Conservation (phyloP, 2,113 vertebrate genomes). For the Micronycteris hirsuta region DNA sequence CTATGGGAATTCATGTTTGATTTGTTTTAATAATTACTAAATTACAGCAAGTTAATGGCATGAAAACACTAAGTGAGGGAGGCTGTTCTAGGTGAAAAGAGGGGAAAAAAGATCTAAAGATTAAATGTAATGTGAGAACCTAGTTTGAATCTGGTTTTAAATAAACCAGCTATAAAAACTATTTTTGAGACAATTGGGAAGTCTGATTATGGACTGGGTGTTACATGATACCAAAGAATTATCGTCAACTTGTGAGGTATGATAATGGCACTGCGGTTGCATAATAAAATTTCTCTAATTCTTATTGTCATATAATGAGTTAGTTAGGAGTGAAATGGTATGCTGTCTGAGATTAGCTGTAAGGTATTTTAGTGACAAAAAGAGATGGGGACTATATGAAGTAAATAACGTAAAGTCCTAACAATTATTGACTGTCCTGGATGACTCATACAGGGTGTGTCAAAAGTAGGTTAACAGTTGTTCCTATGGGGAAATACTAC, state of each 20-base stretch:
- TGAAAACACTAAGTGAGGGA: neutral
- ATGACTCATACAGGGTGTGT: neutral
- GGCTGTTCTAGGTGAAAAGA: neutral
- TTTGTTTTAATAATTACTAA: conserved; percentile 29
- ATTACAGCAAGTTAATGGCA: neutral
- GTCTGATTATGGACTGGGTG: neutral
- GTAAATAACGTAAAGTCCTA: neutral
- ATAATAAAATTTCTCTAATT: neutral
- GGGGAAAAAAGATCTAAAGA: neutral
- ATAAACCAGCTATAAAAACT: neutral
- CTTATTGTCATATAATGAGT: neutral
- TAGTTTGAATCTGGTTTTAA: neutral
- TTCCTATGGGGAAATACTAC: neutral
- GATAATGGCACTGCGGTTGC: neutral
- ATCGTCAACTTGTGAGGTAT: neutral
- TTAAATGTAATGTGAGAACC: neutral
- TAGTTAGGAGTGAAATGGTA: neutral
- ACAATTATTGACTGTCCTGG: neutral
- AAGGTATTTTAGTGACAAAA: neutral
- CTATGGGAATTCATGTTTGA: neutral
- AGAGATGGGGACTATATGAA: neutral
- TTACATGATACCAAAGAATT: neutral
- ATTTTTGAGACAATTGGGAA: neutral
- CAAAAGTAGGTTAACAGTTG: neutral
- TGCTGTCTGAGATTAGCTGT: neutral